Base-by-base conservation (phyloP, 2,113 vertebrate species). In the Rousettus leschenaultii region DNA sequence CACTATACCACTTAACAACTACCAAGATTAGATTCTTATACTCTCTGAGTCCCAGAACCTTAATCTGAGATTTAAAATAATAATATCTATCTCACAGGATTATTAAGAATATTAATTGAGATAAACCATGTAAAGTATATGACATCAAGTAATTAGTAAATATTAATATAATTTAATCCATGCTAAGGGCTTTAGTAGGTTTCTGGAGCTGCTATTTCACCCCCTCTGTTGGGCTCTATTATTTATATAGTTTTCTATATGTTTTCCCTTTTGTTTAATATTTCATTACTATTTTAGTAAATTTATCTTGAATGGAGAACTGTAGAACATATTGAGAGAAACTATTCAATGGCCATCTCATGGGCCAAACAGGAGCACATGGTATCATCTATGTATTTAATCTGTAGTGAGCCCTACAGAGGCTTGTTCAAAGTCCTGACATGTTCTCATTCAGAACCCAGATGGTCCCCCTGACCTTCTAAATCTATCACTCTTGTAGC, bases 271-370 rank as follows among this genome's bases (percentile, higher is more conserved):
- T 87, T 84, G 7, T 83, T 61, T 94, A 84, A 71, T 43, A 77
- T 84, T 85, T 70, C 79, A 68, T 91, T 96, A 86, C 61, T 88
- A 63, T 92, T 85, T 94, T 48, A 77, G 15, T 80, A n/a, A 30
- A 24, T 30, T 71, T 91, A 80, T 95, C 8, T 51, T 74, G 40
- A 77, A 40, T 51, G 22, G 7, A 92, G 33, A 89, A 55, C 1
- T 82, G 33, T 45, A 35, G 35, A 82, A 30, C 2, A 51, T 51
- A 3, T n/a, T 19, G 4, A 3, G 13, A 7, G 3, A 2, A 59
- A 45, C 4, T 74, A 15, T 40, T 78, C 73, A 92, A 2, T 63
- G 43, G 1, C 2, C 22, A 85, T 21, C 16, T 30, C 35, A 55
- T 19, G 26, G 26, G 5, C 21, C 70, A 68, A 75, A 79, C 9